Evolutionary conservation across 2,888 invertebrate species (phyloP), one percentile per base, ranked within the genome.

Genomic region (Andrena dorsata): DNA sequence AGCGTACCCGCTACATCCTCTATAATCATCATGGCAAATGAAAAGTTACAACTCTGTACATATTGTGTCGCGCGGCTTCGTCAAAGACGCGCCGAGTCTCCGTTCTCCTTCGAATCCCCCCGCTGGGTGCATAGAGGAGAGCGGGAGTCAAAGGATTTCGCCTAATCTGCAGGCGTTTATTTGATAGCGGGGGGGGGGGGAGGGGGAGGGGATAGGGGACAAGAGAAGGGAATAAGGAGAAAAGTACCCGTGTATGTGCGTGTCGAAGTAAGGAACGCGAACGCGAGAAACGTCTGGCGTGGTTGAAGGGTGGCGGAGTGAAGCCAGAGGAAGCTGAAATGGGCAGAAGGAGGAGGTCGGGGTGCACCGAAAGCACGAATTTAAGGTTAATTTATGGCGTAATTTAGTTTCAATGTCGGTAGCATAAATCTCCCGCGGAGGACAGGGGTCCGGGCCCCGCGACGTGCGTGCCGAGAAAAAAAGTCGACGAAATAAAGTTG

Each of bases 331-430:
- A 53, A 56, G 41, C n/a, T 20, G 32, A 10, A 30, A 26, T 8
- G 28, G 20, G 64, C 30, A 8, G 35, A 26, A 58, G 35, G 69
- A n/a, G 60, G 63, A 61, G 61, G 68, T 66, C 66, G 75, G 72
- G 71, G 41, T 68, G 80, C 76, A 79, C 76, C 74, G 79, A 82
- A 86, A 86, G 80, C 80, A 81, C 80, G 80, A 86, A 88, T 85
- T 84, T 85, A 83, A 90, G 72, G 82, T 85, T 87, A 88, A 90
- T 87, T 90, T 90, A 90, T 90, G 88, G 86, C 76, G 88, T 89
- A 89, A 89, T 89, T 90, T 90, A 85, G 84, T 86, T 90, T 90
- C 85, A 88, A 90, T 86, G 88, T 88, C 82, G 85, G 85, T 74
- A 77, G 80, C 77, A 90, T 89, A 89, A 90, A 90, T 90, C 88